Evolutionary conservation across 2,888 invertebrate species (phyloP).

Genomic region (Aphodius sticticus): DNA sequence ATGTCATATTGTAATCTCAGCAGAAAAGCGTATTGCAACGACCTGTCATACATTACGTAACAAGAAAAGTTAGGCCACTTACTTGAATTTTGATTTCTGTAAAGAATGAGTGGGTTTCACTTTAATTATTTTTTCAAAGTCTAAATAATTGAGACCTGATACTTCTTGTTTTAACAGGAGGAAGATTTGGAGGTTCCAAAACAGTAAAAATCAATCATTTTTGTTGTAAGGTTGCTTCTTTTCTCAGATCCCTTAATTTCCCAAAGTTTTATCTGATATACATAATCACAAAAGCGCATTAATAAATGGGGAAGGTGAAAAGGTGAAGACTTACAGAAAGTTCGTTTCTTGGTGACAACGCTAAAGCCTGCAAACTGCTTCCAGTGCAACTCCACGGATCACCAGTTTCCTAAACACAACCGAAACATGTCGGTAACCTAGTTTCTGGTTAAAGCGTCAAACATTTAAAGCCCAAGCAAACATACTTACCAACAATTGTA

Average conservation of each 20-base stretch:
- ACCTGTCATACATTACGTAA: too few species aligned
- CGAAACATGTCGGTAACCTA: neutral
- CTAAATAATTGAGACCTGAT: too few species aligned
- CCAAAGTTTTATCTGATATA: too few species aligned
- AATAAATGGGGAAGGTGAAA: constrained; percentile 44
- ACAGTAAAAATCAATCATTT: neutral
- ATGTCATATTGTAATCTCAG: too few species aligned
- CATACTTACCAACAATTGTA: constrained; percentile 8
- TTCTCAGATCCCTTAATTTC: neutral
- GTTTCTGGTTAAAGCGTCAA: neutral
- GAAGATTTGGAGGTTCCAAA: too few species aligned
- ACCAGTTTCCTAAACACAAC: constrained; percentile 59
- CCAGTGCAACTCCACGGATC: constrained; percentile 63
- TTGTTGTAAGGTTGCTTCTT: neutral
- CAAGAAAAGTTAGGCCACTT: too few species aligned
- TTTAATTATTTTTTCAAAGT: too few species aligned
- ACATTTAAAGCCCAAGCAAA: neutral
- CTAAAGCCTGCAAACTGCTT: constrained; percentile 64
- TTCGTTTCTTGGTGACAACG: constrained; percentile 63
- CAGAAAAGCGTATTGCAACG: too few species aligned
- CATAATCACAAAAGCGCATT: neutral
- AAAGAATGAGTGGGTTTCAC: too few species aligned
- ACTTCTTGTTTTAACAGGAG: too few species aligned
- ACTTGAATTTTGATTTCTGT: too few species aligned
- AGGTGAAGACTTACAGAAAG: constrained; percentile 54